Percentiles rank a stretch among this genome's conserved stretches.
Conservation (phyloP, 53 echinoderm and acorn worm species). For the Apostichopus leukothele region DNA sequence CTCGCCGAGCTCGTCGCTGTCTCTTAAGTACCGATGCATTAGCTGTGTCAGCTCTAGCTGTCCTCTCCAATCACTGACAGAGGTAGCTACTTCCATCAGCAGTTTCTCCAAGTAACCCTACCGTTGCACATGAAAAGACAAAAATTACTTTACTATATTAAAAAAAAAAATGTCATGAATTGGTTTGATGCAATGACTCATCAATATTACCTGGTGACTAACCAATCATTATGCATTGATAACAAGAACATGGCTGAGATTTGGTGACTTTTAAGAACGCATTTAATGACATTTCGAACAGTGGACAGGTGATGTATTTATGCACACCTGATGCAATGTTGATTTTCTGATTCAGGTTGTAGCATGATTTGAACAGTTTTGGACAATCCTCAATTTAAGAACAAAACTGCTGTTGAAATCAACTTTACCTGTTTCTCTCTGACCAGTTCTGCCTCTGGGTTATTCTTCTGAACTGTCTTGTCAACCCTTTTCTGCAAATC, state of each 20-base stretch:
- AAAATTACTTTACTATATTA: too few species aligned
- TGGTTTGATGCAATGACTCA: too few species aligned
- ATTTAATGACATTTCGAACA: too few species aligned
- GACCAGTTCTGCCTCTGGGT: slow-evolving; percentile 63
- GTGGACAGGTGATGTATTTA: too few species aligned
- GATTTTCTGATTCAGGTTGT: background rate
- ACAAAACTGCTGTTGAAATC: too few species aligned
- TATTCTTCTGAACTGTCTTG: slow-evolving; percentile 52
- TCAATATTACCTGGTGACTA: too few species aligned
- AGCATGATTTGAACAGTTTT: background rate
- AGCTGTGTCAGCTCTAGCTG: slow-evolving; percentile 79
- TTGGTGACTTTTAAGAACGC: background rate
- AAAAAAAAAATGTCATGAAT: too few species aligned
- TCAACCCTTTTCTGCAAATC: slow-evolving; percentile 58
- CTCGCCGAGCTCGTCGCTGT: slow-evolving; percentile 93
- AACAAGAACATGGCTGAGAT: too few species aligned
- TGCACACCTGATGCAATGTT: too few species aligned
- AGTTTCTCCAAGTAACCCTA: slow-evolving; percentile 65
- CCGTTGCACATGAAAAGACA: too few species aligned
- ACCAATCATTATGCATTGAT: too few species aligned
- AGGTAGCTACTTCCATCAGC: slow-evolving; percentile 58
- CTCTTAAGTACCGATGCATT: slow-evolving; percentile 78
- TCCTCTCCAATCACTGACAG: slow-evolving; percentile 55
- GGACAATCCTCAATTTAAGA: background rate
- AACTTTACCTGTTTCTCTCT: slow-evolving; percentile 68